Conservation (phyloP, 2,888 invertebrate species). For the Chaetogeoica ovagalla region DNA sequence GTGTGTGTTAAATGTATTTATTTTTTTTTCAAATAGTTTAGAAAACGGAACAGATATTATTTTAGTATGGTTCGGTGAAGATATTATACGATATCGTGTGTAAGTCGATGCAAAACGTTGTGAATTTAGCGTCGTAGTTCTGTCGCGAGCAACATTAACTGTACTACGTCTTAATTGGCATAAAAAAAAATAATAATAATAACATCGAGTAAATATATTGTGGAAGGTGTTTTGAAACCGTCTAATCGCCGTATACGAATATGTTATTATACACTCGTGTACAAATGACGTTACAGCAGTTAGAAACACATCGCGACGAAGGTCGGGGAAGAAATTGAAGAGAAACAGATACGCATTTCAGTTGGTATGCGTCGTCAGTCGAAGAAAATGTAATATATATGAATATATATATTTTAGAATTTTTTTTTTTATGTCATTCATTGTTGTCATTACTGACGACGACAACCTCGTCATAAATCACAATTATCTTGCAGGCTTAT, state of each 20-base stretch:
- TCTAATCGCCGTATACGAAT: slow-evolving; percentile 1
- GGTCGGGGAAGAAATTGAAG: neutral
- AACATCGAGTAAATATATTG: neutral
- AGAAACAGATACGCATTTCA: no score
- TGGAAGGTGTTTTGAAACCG: neutral
- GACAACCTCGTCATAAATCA: slow-evolving; percentile 40
- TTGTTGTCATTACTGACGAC: neutral
- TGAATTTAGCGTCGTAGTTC: no score
- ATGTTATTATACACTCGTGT: neutral
- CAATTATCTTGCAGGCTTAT: slow-evolving; percentile 26
- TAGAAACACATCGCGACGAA: slow-evolving; percentile 1
- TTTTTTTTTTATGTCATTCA: slow-evolving; percentile 1
- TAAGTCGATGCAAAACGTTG: no score
- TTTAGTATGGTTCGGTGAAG: neutral
- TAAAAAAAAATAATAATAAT: neutral
- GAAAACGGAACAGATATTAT: neutral
- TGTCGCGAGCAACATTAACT: neutral
- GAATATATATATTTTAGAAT: neutral
- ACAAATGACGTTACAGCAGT: no score
- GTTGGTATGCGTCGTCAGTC: neutral
- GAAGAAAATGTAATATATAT: neutral
- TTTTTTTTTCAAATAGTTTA: no score
- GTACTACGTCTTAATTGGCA: neutral
- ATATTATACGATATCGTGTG: neutral
- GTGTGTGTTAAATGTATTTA: no score